These are phyloP conservation scores for Hydrotaea cyrtoneurina DNA, from an alignment of 2,888 invertebrate genomes.

Conservation along the genomic window DNA sequence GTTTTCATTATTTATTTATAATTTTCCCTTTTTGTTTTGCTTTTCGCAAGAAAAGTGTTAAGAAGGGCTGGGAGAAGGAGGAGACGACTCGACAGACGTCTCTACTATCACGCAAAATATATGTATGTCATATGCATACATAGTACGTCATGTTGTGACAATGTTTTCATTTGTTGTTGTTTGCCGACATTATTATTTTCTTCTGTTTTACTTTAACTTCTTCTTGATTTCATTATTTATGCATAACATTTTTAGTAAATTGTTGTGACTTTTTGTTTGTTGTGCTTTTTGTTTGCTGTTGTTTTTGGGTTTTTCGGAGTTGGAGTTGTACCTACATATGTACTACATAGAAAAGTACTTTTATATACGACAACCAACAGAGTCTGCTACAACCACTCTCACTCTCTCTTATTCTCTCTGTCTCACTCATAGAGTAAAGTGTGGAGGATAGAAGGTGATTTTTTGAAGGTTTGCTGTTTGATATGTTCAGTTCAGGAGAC, in stretches of 20 bases:
- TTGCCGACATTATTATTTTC: neutral
- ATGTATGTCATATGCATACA: no score
- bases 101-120: neutral
- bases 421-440: no score
- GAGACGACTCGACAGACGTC: neutral
- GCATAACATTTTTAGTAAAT: neutral
- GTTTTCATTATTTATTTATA: slow-evolving; percentile 3
- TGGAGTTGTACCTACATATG: no score
- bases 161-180: neutral
- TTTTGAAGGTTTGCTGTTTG: no score
- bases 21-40: neutral
- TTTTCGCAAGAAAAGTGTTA: neutral
- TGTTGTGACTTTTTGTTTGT: neutral
- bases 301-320: neutral
- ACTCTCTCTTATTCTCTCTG: no score
- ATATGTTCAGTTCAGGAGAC: no score
- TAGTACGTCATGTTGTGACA: neutral
- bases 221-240: neutral
- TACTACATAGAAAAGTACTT: no score
- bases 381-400: no score
- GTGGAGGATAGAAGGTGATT: no score
- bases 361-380: no score
- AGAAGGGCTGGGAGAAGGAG: neutral
- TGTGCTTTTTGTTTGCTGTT: neutral
- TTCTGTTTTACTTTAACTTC: neutral